Evolutionary conservation across 1,140 invertebrate genomes (phyloP), one percentile per base, ranked within the genome.

Genomic region (Agrypnia vestita): DNA sequence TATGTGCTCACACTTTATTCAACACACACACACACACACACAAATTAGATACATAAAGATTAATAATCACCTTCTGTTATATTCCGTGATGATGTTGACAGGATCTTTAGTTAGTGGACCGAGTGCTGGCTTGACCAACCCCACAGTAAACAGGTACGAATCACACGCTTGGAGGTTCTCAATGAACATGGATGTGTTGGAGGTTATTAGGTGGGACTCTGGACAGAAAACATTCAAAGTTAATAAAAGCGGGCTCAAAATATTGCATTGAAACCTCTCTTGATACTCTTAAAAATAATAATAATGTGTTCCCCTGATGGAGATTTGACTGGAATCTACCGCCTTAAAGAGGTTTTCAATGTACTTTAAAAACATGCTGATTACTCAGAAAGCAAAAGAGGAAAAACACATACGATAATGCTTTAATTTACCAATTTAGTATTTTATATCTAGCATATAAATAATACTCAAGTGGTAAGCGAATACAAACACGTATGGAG

Each of bases 71-170:
- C 87, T 90, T 0, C 89, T 83, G 84, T 94, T 92, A 78, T 91
- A 92, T 75, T 91, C 88, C 0, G 95, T 96, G 3, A 88, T 84
- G 3, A 95, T 87, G n/a, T 86, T 86, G 0, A 86, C 76, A 0
- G 91, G 89, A 44, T 86, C 85, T 3, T 85, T 84, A 21, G 89
- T 90, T 12, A 95, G 85, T 7, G 93, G 94, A 6, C 95, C 95
- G 0, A 93, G 92, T 9, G 89, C 86, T 0, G 92, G 92, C 11
- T 90, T 91, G 46, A 92, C 86, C 1, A 96, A 85, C 0, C 93
- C 94, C n/a, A 96, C 92, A 10, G 91, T 91, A 84, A 96, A 93
- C 12, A 93, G 84, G 84, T 96, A 96, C 0, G 88, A 91, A 83
- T 94, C 93, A 84, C 95, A 96, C 3, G 94, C 91, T 64, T 92